phyloP scores from a whole-genome alignment of 2,797 vertebrate species.

The Coreius guichenoti region DNA sequence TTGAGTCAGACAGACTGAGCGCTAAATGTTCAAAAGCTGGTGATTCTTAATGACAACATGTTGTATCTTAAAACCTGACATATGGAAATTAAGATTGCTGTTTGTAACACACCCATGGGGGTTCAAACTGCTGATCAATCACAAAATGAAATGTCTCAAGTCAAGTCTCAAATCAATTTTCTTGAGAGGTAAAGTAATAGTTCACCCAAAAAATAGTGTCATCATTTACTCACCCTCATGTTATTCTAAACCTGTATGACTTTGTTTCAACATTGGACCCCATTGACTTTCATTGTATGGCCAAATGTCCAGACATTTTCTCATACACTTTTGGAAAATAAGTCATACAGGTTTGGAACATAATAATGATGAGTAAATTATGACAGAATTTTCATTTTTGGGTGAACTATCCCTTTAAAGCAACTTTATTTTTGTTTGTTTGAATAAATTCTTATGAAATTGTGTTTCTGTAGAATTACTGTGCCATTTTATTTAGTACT shows the following conservation, averaged over 20 bases:
- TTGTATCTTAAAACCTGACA: constrained; percentile 24
- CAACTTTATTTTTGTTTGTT: neutral
- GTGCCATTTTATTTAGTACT: constrained; percentile 60
- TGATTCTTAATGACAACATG: constrained; percentile 11
- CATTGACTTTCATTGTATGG: neutral
- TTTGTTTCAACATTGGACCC: neutral
- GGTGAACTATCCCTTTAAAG: neutral
- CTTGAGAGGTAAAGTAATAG: neutral
- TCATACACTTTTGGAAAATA: neutral
- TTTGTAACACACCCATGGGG: constrained; percentile 5
- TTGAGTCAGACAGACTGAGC: constrained; percentile 12
- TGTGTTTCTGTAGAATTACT: constrained; percentile 55
- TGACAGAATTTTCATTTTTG: neutral
- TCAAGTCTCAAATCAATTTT: neutral
- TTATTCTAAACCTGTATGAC: neutral
- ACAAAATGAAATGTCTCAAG: neutral
- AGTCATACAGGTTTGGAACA: too few relatives aligned
- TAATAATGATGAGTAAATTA: neutral
- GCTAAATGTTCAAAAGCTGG: constrained; percentile 33
- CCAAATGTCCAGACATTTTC: neutral
- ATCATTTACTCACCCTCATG: neutral
- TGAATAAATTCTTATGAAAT: constrained; percentile 11
- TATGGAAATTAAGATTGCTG: constrained; percentile 29
- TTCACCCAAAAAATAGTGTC: neutral
- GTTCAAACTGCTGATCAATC: neutral